A percentile compares a stretch with the other conserved stretches of the same genome.
Evolutionary conservation across 2,113 vertebrate genomes (phyloP).

Genomic region (Oophaga pumilio): DNA sequence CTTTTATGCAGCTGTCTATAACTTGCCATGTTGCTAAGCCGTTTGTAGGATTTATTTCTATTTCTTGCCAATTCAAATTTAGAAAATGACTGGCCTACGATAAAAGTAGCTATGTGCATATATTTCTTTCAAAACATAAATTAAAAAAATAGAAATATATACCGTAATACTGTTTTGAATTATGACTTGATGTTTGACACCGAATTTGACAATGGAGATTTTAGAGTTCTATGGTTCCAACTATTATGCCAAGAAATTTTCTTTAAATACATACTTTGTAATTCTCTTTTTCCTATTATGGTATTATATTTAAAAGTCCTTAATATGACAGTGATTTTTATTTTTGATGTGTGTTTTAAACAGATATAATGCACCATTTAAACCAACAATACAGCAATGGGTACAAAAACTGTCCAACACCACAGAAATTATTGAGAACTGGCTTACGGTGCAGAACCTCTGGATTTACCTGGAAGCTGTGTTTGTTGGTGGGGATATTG

Average conservation of each 20-base stretch:
- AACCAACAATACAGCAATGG: constrained; percentile 79
- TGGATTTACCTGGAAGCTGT: constrained; percentile 89
- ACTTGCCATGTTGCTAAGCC: background rate
- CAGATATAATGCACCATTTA: constrained; percentile 82
- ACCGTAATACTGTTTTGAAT: background rate
- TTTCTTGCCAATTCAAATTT: background rate
- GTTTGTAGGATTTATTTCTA: background rate
- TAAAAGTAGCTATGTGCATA: background rate
- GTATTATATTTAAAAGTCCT: background rate
- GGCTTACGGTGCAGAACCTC: constrained; percentile 84
- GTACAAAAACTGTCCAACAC: constrained; percentile 81
- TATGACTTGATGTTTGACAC: background rate
- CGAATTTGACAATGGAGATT: background rate
- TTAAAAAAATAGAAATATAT: background rate
- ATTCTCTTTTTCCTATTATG: background rate
- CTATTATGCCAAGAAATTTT: background rate
- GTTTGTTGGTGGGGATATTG: constrained; percentile 86
- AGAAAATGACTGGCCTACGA: background rate
- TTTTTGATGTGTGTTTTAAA: background rate
- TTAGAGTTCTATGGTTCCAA: background rate
- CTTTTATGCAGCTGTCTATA: background rate
- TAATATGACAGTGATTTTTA: background rate
- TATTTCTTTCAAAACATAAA: background rate
- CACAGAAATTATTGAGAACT: constrained; percentile 82
- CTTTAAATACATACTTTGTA: background rate